Conservation (phyloP, 2,113 vertebrate species). For the Corapipo altera region DNA sequence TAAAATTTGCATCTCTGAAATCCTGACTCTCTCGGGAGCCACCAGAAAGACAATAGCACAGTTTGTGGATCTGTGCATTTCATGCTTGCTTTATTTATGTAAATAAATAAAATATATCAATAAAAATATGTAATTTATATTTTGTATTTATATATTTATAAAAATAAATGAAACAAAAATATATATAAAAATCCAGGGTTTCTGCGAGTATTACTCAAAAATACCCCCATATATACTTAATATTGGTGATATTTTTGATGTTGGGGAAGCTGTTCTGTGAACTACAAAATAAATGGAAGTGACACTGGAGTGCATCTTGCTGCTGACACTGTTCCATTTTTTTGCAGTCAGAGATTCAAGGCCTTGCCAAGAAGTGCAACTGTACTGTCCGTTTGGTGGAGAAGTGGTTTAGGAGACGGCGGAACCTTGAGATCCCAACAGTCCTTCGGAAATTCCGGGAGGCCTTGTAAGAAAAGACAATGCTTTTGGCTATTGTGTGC, state of each 20-base stretch:
- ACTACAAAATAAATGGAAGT: not conserved
- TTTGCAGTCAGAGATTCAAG: slow-evolving; percentile 83
- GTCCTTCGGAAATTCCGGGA: slow-evolving; percentile 91
- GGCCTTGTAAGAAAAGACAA: slow-evolving; percentile 80
- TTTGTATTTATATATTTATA: too few species aligned
- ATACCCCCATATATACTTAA: not conserved
- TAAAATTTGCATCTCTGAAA: not conserved
- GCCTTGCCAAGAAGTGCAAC: slow-evolving; percentile 89
- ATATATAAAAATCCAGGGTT: not conserved
- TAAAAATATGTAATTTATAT: too few species aligned
- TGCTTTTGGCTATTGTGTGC: not conserved
- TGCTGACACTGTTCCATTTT: not conserved
- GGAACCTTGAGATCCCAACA: slow-evolving; percentile 84
- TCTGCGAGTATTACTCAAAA: not conserved
- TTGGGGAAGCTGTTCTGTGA: not conserved
- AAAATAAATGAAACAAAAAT: not conserved
- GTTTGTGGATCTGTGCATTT: not conserved
- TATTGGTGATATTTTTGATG: not conserved
- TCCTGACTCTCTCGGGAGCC: not conserved
- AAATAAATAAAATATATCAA: not conserved
- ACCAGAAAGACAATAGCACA: not conserved
- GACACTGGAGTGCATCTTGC: not conserved
- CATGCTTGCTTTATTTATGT: not conserved
- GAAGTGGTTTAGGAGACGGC: slow-evolving; percentile 89
- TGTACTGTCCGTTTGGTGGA: slow-evolving; percentile 82